A percentile compares a stretch with the other conserved stretches of the same genome.
These are phyloP conservation scores for Semnornis frantzii DNA, from an alignment of 2,113 vertebrate genomes.

Conservation along the genomic window DNA sequence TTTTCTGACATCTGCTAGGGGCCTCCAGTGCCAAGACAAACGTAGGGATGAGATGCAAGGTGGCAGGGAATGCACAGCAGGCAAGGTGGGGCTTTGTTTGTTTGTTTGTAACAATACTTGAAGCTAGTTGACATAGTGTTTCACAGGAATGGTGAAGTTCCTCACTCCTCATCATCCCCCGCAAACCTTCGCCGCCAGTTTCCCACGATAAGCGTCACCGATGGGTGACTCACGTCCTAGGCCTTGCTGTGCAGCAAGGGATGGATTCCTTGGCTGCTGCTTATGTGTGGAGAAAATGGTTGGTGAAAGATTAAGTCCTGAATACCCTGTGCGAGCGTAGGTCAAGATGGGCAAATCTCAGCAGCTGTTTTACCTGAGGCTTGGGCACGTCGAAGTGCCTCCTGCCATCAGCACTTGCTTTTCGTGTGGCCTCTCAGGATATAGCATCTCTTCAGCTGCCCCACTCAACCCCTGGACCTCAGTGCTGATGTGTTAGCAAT, in stretches of 20 bases:
- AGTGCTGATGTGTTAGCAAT: background rate
- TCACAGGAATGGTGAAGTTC: background rate
- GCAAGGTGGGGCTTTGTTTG: slow-evolving; percentile 36
- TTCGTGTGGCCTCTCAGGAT: background rate
- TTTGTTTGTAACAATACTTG: slow-evolving; percentile 17
- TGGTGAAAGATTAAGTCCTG: background rate
- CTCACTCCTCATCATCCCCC: slow-evolving; percentile 3
- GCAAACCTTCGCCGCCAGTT: background rate
- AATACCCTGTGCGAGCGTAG: background rate
- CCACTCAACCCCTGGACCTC: background rate
- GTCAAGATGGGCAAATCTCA: background rate
- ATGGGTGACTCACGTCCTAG: background rate
- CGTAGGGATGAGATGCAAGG: background rate
- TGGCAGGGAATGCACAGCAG: slow-evolving; percentile 31
- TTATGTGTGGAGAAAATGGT: background rate
- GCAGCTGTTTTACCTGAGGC: background rate
- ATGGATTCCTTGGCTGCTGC: background rate
- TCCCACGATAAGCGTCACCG: background rate
- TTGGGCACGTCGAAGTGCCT: background rate
- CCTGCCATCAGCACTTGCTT: background rate
- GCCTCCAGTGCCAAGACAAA: slow-evolving; percentile 53
- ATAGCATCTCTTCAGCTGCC: background rate
- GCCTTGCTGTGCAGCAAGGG: background rate
- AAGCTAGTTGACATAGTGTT: background rate
- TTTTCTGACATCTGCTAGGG: slow-evolving; percentile 12